Evolutionary conservation across 1,140 invertebrate species (phyloP).

Genomic region (Aphaenogaster rudis): DNA sequence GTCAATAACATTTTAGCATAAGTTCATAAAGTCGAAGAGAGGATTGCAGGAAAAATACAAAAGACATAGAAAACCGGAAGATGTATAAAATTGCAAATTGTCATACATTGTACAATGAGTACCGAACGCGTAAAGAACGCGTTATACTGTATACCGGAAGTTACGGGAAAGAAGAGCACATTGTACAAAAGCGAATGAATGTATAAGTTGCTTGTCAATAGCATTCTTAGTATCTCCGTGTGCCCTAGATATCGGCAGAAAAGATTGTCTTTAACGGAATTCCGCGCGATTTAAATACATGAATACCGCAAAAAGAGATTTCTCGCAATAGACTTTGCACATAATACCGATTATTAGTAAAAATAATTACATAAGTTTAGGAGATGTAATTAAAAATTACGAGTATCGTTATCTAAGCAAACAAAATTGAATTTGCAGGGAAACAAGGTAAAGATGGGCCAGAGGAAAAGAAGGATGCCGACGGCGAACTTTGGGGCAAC

Average conservation of each 20-base stretch:
- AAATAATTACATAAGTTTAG: background rate
- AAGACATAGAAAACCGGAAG: background rate
- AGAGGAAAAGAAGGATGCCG: slow-evolving; percentile 94
- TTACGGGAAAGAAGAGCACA: slow-evolving; percentile 2
- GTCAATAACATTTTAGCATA: background rate
- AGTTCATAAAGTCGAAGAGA: background rate
- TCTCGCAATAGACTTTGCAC: background rate
- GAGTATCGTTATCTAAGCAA: background rate
- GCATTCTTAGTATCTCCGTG: background rate
- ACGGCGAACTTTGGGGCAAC: slow-evolving; percentile 93
- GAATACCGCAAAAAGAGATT: background rate
- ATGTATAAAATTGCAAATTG: slow-evolving; percentile 13
- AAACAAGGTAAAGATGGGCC: slow-evolving; percentile 87
- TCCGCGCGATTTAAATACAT: background rate
- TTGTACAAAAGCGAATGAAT: background rate
- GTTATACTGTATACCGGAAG: background rate
- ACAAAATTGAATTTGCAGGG: slow-evolving; percentile 75
- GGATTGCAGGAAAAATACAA: background rate
- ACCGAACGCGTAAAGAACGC: background rate
- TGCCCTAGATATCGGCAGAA: background rate
- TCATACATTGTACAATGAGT: slow-evolving; percentile 2
- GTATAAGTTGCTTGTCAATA: background rate
- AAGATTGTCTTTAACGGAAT: slow-evolving; percentile 20
- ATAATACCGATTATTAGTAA: background rate
- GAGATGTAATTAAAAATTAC: background rate